phyloP scores from a whole-genome alignment of 2,888 invertebrate genomes.

The Cantharis lateralis region DNA sequence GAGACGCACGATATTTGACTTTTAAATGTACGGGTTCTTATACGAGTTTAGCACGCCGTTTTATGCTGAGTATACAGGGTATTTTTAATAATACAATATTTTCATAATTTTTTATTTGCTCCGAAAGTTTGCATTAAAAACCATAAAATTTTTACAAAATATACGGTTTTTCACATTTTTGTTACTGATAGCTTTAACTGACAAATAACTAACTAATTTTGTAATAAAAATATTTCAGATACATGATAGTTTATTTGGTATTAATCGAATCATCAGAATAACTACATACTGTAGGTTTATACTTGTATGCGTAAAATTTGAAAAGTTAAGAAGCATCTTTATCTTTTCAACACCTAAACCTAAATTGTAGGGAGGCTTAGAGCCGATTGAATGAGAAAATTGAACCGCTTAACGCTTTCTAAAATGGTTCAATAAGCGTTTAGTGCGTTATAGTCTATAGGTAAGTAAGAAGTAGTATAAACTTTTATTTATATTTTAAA shows the following conservation, averaged over 20 bases:
- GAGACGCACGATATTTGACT: constrained; percentile 51
- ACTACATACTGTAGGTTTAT: constrained; percentile 5
- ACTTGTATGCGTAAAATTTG: constrained; percentile 36
- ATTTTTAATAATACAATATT: constrained; percentile 4
- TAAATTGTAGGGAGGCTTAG: constrained; percentile 47
- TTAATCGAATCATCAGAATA: not conserved
- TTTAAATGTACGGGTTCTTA: constrained; percentile 51
- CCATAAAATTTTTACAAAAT: not conserved
- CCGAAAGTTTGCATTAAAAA: not conserved
- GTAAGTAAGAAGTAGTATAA: constrained; percentile 31
- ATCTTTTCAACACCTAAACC: constrained; percentile 48
- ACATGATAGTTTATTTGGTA: not conserved
- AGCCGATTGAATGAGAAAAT: constrained; percentile 53
- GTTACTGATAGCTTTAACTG: not conserved
- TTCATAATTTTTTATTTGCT: not conserved
- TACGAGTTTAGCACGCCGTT: constrained; percentile 39
- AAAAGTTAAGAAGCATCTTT: constrained; percentile 43
- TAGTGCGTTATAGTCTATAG: constrained; percentile 42
- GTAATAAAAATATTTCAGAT: not conserved
- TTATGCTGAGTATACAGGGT: constrained; percentile 18
- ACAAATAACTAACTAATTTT: not conserved
- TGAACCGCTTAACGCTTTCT: constrained; percentile 45
- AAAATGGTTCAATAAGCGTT: constrained; percentile 50
- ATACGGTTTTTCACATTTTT: not conserved
- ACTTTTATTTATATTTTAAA: constrained; percentile 20